Conservation (phyloP, 2,888 invertebrate species). For the Volucella bombylans region DNA sequence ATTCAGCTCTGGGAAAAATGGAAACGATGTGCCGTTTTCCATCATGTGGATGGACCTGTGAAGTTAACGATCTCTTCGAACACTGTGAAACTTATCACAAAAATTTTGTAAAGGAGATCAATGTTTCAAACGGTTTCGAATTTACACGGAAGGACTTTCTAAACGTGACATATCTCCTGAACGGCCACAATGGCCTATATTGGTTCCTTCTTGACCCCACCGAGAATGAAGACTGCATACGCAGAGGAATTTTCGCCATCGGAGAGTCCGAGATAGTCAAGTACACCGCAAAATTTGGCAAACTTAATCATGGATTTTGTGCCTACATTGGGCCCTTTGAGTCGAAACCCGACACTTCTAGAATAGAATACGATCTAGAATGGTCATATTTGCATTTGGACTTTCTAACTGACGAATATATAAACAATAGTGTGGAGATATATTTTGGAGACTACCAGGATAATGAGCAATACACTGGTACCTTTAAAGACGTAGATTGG, state of each 20-base stretch:
- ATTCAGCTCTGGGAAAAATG: constrained; percentile 8
- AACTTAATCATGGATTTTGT: constrained; percentile 28
- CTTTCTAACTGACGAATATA: constrained; percentile 49
- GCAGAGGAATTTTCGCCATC: constrained; percentile 75
- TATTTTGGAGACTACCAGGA: constrained; percentile 74
- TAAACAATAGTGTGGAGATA: constrained; percentile 62
- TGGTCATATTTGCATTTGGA: constrained; percentile 40
- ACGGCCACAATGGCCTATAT: constrained; percentile 70
- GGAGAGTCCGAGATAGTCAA: constrained; percentile 74
- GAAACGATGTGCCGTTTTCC: constrained; percentile 69
- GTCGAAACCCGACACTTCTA: constrained; percentile 13
- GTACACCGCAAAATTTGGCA: constrained; percentile 73
- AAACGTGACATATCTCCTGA: constrained; percentile 67
- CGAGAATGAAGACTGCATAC: constrained; percentile 26
- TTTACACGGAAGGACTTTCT: constrained; percentile 72
- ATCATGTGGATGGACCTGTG: constrained; percentile 73
- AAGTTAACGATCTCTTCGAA: constrained; percentile 71
- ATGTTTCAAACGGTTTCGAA: constrained; percentile 61
- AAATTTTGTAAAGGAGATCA: constrained; percentile 66
- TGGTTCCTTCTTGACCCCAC: constrained; percentile 70
- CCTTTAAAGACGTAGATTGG: constrained; percentile 47
- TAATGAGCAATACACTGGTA: constrained; percentile 66
- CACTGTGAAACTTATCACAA: constrained; percentile 74
- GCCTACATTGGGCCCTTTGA: constrained; percentile 12
- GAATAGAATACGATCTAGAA: constrained; percentile 35